Conservation (phyloP, 2,113 vertebrate species). For the Indicator indicator region DNA sequence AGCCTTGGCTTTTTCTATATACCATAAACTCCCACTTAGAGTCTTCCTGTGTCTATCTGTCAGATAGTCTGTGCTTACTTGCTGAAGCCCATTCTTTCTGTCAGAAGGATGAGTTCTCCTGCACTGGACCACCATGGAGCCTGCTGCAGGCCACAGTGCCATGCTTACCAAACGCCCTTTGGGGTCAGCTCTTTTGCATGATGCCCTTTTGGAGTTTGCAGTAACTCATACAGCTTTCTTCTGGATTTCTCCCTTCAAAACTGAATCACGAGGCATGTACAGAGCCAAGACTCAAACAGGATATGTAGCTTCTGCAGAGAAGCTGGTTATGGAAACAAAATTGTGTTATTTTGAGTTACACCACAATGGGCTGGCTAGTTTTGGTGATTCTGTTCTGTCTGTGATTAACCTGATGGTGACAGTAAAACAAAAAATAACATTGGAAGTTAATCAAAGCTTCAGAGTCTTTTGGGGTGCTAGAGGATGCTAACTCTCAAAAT, state of each 20-base stretch:
- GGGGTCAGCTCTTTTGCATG: not conserved
- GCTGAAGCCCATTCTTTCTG: not conserved
- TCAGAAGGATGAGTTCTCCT: not conserved
- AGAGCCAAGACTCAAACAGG: not conserved
- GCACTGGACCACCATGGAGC: not conserved
- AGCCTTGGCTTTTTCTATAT: not conserved
- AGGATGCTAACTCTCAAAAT: not conserved
- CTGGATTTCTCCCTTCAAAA: not conserved
- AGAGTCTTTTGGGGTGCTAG: not conserved
- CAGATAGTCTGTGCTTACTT: not conserved
- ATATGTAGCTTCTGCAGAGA: not conserved
- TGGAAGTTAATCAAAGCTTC: not conserved
- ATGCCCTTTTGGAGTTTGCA: not conserved
- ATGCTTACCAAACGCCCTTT: rapidly evolving
- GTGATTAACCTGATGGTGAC: conserved; percentile 20
- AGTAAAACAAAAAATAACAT: not conserved
- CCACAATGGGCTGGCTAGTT: not conserved
- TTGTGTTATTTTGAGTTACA: not conserved
- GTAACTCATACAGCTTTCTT: not conserved
- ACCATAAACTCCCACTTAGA: not conserved
- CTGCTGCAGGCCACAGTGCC: not conserved
- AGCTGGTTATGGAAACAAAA: rapidly evolving
- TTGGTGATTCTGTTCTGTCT: not conserved
- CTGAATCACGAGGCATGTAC: not conserved
- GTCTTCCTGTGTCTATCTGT: not conserved